Evolutionary conservation across 1,140 invertebrate species (phyloP).

Genomic region (Melitaea cinxia): DNA sequence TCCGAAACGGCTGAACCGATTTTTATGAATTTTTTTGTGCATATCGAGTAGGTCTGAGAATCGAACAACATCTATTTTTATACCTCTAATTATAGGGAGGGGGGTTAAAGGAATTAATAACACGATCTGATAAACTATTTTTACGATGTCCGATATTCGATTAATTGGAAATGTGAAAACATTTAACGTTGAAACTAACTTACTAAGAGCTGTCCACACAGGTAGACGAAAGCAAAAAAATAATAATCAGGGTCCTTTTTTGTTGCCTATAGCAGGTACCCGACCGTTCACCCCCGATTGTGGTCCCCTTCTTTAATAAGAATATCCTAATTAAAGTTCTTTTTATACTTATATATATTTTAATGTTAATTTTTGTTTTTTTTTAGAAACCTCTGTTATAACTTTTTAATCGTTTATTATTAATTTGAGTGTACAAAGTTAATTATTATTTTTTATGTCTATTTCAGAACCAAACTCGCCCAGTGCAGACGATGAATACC

Average conservation of each 20-base stretch:
- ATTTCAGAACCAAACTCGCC: constrained; percentile 78
- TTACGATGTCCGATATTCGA: constrained; percentile 60
- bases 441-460: constrained; percentile 41
- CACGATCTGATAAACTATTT: too few relatives aligned
- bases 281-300: constrained; percentile 55
- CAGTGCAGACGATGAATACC: constrained; percentile 74
- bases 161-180: constrained; percentile 75
- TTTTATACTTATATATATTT: neutral
- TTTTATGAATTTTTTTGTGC: too few relatives aligned
- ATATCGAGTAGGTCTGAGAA: too few relatives aligned
- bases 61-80: too few relatives aligned
- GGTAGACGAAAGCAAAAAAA: constrained; percentile 64
- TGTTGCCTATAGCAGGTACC: constrained; percentile 68
- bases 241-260: constrained; percentile 60
- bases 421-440: constrained; percentile 2
- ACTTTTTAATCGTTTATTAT: neutral
- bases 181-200: constrained; percentile 60
- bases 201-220: constrained; percentile 62
- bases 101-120: too few relatives aligned
- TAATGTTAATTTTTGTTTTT: too few relatives aligned
- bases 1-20: too few relatives aligned
- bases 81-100: too few relatives aligned
- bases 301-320: constrained; percentile 49
- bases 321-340: neutral
- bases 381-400: neutral